Evolutionary conservation across 2,797 vertebrate species (phyloP).

Genomic region (Arremon aurantiirostris): DNA sequence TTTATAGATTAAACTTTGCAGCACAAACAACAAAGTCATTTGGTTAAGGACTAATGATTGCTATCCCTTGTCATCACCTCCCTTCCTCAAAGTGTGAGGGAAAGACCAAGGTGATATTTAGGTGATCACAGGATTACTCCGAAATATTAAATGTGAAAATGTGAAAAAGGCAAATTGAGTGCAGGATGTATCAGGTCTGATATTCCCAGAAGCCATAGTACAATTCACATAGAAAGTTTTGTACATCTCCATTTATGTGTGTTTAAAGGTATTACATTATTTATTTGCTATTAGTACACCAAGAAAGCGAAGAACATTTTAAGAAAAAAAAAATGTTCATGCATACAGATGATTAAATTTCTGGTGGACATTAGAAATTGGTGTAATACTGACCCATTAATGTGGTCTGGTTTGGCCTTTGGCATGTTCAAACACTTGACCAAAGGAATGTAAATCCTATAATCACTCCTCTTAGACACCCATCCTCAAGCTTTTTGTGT

Average conservation of each 20-base stretch:
- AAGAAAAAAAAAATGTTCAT: not conserved
- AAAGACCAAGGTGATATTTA: not conserved
- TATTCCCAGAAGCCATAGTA: not conserved
- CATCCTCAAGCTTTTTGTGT: not conserved
- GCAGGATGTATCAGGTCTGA: not conserved
- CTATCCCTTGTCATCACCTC: not conserved
- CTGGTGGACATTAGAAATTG: not conserved
- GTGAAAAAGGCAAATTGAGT: not conserved
- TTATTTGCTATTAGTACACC: not conserved
- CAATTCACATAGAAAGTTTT: not conserved
- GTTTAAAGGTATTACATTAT: not conserved
- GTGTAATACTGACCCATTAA: not conserved
- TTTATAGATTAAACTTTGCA: slow-evolving; percentile 5
- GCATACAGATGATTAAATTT: not conserved
- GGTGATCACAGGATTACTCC: not conserved
- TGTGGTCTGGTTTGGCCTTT: not conserved
- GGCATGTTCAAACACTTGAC: not conserved
- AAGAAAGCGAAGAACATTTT: not conserved
- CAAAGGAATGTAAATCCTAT: not conserved
- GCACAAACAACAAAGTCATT: not conserved
- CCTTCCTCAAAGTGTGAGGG: not conserved
- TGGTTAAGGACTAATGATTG: not conserved
- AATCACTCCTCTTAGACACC: not conserved
- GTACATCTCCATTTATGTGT: not conserved
- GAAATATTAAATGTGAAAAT: not conserved